These are phyloP conservation scores for Tenthredo scrophulariae DNA, from an alignment of 2,888 invertebrate species.

Conservation along the genomic window DNA sequence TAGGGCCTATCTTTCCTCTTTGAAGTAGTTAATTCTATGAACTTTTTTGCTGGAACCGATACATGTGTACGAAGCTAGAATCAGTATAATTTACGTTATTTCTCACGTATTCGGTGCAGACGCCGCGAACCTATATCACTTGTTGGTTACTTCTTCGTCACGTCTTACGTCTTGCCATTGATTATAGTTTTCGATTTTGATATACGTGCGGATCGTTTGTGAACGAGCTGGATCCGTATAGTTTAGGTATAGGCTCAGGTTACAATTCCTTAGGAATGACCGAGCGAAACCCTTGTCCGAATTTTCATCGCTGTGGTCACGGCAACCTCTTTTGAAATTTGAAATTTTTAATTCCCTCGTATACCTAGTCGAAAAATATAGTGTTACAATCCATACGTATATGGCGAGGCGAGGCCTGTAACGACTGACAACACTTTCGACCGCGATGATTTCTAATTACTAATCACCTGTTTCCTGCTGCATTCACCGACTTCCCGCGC, in stretches of 20 bases:
- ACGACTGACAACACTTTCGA: slow-evolving; percentile 34
- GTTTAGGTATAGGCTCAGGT: background rate
- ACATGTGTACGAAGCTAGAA: background rate
- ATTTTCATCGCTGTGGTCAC: background rate
- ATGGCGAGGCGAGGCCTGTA: background rate
- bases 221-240: slow-evolving; percentile 27
- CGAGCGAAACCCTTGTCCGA: slow-evolving; percentile 1
- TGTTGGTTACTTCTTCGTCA: background rate
- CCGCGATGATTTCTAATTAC: slow-evolving; percentile 38
- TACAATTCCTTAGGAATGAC: slow-evolving; percentile 37
- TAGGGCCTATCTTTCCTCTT: background rate
- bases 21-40: background rate
- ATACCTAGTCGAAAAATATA: background rate
- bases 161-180: background rate
- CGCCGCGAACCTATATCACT: too few species aligned
- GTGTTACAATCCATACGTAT: background rate
- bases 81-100: background rate
- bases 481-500: slow-evolving; percentile 26
- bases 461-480: slow-evolving; percentile 50
- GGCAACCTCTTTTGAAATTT: background rate
- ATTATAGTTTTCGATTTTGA: background rate
- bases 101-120: background rate
- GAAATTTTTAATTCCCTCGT: background rate
- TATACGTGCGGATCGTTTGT: background rate
- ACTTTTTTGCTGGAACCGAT: background rate